Percentiles rank a stretch among this genome's conserved stretches.
These are phyloP conservation scores for Erpobdella octoculata DNA, from an alignment of 2,888 invertebrate species.

Conservation along the genomic window DNA sequence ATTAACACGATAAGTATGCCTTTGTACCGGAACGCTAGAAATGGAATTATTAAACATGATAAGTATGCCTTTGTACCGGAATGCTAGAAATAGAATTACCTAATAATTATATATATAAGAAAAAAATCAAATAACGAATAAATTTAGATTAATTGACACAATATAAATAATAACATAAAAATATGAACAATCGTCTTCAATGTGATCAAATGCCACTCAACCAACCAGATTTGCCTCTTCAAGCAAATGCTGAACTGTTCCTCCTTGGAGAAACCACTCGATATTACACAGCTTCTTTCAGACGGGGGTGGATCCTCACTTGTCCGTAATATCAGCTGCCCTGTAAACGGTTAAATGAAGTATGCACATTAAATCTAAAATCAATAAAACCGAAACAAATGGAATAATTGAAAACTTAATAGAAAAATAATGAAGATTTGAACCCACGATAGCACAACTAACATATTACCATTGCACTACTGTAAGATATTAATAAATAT, in stretches of 20 bases:
- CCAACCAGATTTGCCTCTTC: conserved; percentile 3
- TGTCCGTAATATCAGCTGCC: no score
- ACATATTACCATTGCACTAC: no score
- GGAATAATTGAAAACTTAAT: no score
- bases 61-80: background rate
- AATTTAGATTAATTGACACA: background rate
- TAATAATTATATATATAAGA: background rate
- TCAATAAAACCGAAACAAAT: no score
- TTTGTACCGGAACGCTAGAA: background rate
- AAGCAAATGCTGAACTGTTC: conserved; percentile 13
- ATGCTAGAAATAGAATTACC: background rate
- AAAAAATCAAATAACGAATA: background rate
- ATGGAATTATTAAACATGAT: background rate
- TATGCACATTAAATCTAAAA: no score
- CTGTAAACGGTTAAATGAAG: no score
- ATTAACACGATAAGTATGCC: background rate
- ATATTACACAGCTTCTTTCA: no score
- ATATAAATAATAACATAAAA: background rate
- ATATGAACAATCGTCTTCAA: no score
- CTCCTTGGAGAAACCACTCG: background rate
- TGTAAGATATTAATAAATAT: no score
- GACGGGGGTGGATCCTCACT: no score
- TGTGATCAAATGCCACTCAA: background rate
- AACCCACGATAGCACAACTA: no score
- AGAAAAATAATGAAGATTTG: no score